A percentile compares a stretch with the other conserved stretches of the same genome.
These are phyloP conservation scores for Corvus cornix DNA, from an alignment of 2,113 vertebrate genomes.

Conservation along the genomic window DNA sequence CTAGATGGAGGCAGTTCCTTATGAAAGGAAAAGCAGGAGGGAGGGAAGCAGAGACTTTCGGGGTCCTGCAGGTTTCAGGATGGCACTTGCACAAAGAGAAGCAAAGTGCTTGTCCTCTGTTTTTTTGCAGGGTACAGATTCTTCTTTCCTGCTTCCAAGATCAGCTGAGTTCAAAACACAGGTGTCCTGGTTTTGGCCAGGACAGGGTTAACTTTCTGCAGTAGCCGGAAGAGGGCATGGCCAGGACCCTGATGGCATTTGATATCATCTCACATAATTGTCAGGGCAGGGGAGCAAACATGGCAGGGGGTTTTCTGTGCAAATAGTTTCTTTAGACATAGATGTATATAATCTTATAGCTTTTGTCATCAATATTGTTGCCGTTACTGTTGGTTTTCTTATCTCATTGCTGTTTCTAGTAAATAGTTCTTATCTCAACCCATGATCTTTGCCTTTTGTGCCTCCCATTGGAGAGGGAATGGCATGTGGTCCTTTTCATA, in stretches of 20 bases:
- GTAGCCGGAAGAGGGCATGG: neutral
- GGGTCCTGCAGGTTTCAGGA: neutral
- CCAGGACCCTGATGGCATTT: neutral
- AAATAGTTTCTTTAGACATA: neutral
- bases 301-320: neutral
- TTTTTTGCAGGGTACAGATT: neutral
- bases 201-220: neutral
- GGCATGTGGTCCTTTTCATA: rapidly evolving
- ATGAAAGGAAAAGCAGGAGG: neutral
- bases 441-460: neutral
- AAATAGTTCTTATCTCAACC: neutral
- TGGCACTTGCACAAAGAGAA: neutral
- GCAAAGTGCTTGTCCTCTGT: neutral
- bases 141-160: neutral
- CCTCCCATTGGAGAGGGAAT: neutral
- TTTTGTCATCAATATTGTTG: neutral
- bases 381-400: neutral
- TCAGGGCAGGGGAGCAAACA: neutral
- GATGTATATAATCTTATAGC: neutral
- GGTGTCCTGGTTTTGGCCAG: neutral
- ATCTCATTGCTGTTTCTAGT: neutral
- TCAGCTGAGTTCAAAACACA: neutral
- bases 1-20: neutral
- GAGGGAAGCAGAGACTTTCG: neutral
- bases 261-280: neutral